Percentiles rank a stretch among this genome's conserved stretches.
Conservation (phyloP, 2,113 vertebrate species). For the Isichthys henryi region DNA sequence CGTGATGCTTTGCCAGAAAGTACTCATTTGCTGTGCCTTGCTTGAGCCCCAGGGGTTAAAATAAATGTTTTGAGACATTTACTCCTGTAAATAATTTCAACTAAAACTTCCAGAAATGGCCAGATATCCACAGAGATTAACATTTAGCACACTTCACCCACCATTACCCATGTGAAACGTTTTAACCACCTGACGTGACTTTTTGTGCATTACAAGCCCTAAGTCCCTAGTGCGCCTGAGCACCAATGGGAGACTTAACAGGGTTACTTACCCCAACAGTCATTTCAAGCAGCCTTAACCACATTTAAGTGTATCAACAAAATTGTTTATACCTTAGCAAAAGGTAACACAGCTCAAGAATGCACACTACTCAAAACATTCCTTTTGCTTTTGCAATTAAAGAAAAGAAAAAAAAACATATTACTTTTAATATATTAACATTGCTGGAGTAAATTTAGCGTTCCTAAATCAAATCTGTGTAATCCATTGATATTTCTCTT, state of each 20-base stretch:
- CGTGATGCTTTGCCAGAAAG: slow-evolving; percentile 38
- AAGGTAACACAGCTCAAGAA: neutral
- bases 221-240: neutral
- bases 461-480: slow-evolving; percentile 49
- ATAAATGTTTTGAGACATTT: neutral
- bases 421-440: slow-evolving; percentile 57
- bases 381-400: slow-evolving; percentile 30
- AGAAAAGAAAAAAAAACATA: slow-evolving; percentile 15
- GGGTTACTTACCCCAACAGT: neutral
- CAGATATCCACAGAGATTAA: neutral
- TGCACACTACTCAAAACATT: slow-evolving; percentile 48
- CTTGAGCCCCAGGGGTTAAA: neutral
- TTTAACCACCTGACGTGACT: neutral
- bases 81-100: neutral
- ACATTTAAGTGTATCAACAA: neutral
- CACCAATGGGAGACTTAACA: neutral
- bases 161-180: neutral
- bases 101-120: slow-evolving; percentile 9
- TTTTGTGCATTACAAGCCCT: neutral
- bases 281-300: neutral
- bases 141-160: neutral
- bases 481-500: slow-evolving; percentile 66
- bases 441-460: slow-evolving; percentile 95
- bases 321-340: neutral
- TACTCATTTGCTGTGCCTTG: neutral